Evolutionary conservation across 2,888 invertebrate species (phyloP).

Genomic region (Cancer borealis): DNA sequence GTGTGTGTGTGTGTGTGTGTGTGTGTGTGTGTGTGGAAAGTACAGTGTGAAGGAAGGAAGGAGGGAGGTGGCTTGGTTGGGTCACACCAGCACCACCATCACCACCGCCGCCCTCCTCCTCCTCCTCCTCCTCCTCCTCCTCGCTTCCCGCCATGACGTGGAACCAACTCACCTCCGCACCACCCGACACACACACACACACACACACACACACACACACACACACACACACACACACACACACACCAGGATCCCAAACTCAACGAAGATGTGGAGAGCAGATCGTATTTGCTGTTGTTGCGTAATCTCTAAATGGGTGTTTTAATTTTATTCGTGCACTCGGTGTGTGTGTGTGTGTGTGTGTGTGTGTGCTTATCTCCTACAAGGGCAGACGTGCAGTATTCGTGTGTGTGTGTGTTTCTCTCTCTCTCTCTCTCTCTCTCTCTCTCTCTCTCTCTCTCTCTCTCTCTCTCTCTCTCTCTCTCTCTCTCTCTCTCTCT

Average conservation of each 20-base stretch:
- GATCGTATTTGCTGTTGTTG: not conserved
- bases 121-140: too few relatives aligned
- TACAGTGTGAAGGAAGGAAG: not conserved
- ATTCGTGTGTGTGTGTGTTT: not conserved
- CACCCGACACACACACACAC: constrained; percentile 26
- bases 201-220: constrained; percentile 38
- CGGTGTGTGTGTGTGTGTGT: not conserved
- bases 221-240: constrained; percentile 36
- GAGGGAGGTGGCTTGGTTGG: not conserved
- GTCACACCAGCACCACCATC: constrained; percentile 8
- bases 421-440: too few relatives aligned
- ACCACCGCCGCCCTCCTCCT: not conserved
- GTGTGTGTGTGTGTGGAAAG: constrained; percentile 20
- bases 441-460: not conserved
- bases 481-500: not conserved
- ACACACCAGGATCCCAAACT: not conserved
- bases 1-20: not conserved
- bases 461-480: too few relatives aligned
- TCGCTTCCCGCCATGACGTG: constrained; percentile 29
- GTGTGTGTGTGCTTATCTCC: not conserved
- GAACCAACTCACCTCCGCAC: constrained; percentile 3
- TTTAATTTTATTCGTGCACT: not conserved
- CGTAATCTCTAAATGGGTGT: constrained; percentile 10
- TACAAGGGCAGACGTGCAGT: not conserved
- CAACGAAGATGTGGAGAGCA: not conserved